Base-by-base conservation (phyloP, 2,113 vertebrate species). In the Ochotona curzoniae region DNA sequence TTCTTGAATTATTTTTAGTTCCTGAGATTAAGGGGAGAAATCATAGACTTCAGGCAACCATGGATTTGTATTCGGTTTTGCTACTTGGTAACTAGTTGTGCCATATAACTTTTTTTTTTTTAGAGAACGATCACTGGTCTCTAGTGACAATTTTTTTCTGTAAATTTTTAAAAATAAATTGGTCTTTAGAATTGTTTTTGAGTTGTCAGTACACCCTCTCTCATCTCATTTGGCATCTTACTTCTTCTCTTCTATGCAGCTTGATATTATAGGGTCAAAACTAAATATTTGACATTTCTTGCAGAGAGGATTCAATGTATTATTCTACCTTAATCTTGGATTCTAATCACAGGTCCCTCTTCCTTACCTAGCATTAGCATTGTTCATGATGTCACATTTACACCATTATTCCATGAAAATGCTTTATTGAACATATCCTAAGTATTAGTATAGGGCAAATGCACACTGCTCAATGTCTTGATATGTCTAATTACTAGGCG, bases 1-100 rank as follows among this genome's bases (percentile, higher is more conserved):
- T 89, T 21, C 51, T 74, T 73, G 28, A 61, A 71, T 93, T 81
- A 21, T 28, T 28, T 73, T 93, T 71, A 94, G 63, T 86, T 91
- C 32, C 25, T 54, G 35, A 86, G 35, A 63, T 10, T 28, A 84
- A 74, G 49, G 14, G 35, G 23, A 93, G n/a, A 93, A 86, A 91
- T 63, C 7, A 86, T 7, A 67, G 47, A 71, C 61, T 80, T 73
- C 14, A 51, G 30, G 32, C 32, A 89, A 51, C 47, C 2, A 8
- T 47, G 30, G 5, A 67, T 78, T 91, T 90, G 74, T 85, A 32
- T 85, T 32, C 30, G n/a, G 30, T 10, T 85, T 12, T 76, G 17
- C 20, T 30, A 35, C 14, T 54, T 75, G 73, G 73, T 60, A 92
- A 49, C 57, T 44, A 44, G 38, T 44, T 38, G 10, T 69, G 13